Conservation (phyloP, 2,888 invertebrate genomes). For the Hirtodrosophila duncani region DNA sequence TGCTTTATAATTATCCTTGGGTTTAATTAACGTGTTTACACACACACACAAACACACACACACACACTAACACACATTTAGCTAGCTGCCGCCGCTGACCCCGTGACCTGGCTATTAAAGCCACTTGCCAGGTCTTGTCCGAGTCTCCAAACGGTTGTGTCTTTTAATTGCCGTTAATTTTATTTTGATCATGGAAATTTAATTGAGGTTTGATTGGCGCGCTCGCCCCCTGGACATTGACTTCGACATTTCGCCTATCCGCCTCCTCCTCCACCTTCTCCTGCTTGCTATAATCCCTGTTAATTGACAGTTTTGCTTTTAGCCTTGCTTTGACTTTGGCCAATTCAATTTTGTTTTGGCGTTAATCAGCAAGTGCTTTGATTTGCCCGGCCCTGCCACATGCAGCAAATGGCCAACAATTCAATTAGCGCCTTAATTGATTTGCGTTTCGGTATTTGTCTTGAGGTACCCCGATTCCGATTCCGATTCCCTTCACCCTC, state of each 20-base stretch:
- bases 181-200: constrained; percentile 51
- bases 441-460: constrained; percentile 47
- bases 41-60: constrained; percentile 15
- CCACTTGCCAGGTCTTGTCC: constrained; percentile 31
- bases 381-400: constrained; percentile 5
- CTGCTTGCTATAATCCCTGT: not conserved
- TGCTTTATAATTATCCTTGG: constrained; percentile 56
- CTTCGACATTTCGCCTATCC: constrained; percentile 6
- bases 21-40: constrained; percentile 62
- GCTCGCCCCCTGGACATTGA: not conserved
- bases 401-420: constrained; percentile 31
- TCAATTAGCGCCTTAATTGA: constrained; percentile 58
- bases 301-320: constrained; percentile 23
- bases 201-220: constrained; percentile 47
- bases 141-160: constrained; percentile 10
- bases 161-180: constrained; percentile 55
- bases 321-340: constrained; percentile 39
- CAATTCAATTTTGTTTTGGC: constrained; percentile 49
- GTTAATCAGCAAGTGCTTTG: constrained; percentile 46
- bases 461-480: constrained; percentile 2
- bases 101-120: constrained; percentile 43
- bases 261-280: not conserved
- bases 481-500: not conserved
- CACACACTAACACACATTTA: constrained; percentile 6
- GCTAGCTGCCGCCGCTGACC: constrained; percentile 36